These are phyloP conservation scores for Bathynomus jamesi DNA, from an alignment of 1,140 invertebrate species.

Conservation along the genomic window DNA sequence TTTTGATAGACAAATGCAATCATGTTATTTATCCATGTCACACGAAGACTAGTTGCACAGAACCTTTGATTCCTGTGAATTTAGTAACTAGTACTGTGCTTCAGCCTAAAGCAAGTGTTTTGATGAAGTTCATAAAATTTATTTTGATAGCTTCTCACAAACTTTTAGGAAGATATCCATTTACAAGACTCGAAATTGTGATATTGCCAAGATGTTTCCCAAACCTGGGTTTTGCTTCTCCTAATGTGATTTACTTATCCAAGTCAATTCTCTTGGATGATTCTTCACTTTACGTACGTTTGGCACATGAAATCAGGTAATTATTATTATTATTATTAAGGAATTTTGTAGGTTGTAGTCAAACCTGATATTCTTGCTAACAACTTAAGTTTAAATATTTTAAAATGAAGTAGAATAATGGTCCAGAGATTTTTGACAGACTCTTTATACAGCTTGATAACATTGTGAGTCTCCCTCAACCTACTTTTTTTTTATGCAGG, in stretches of 20 bases:
- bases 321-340: no score
- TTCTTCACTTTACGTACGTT: slow-evolving; percentile 39
- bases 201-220: slow-evolving; percentile 45
- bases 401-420: no score
- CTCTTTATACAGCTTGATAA: no score
- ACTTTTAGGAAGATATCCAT: slow-evolving; percentile 44
- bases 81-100: neutral
- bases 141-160: slow-evolving; percentile 38
- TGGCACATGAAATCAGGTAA: slow-evolving; percentile 44
- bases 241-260: slow-evolving; percentile 45
- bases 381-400: no score
- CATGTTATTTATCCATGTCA: neutral
- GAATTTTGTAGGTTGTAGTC: no score
- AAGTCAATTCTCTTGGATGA: slow-evolving; percentile 42
- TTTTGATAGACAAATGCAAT: no score
- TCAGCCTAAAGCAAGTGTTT: neutral
- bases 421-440: no score
- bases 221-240: slow-evolving; percentile 46
- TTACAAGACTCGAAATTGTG: slow-evolving; percentile 44
- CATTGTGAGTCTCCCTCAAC: no score
- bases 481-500: no score
- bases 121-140: neutral
- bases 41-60: neutral
- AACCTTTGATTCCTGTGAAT: neutral
- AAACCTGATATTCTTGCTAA: no score